Evolutionary conservation across 1,140 invertebrate species (phyloP), one percentile per base, ranked within the genome.

Genomic region (Scaptomyza pallida): DNA sequence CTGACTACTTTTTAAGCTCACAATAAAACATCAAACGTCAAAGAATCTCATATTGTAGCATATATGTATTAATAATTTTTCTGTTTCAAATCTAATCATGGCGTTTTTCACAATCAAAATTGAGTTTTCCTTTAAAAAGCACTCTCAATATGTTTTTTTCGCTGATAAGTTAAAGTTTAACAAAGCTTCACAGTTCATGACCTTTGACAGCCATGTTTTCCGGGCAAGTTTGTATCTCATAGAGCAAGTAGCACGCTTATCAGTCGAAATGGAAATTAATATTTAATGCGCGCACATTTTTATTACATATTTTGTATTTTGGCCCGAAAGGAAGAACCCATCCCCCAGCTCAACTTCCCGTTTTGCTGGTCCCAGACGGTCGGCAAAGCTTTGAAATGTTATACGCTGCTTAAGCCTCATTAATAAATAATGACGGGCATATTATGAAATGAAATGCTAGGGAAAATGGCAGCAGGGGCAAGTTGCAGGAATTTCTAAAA

Each of bases 251-350:
- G 26, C 26, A 9, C 35, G 62, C 82, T 88, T 86, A 88, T 86
- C 81, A 86, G 82, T 88, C 76, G 19, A 88, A 86, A 86, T 81
- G 81, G 81, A 86, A 86, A 86, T 86, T 86, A 86, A 86, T 86
- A 86, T 86, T 86, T 86, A 86, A 86, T 86, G 63, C 70, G 55
- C 59, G 57, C 82, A 78, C 77, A 86, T 81, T 86, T 86, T 86
- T 86, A 50, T 60, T 61, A 30, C 26, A 8, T 30, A 62, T 74
- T 55, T 73, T 65, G 19, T 56, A 19, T 43, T 44, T 43, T 50
- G 30, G 26, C 13, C 40, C 26, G n/a, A 59, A 30, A 30, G 9
- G 4, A 21, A 21, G 4, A 30, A 35, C 3, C 12, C 44, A 3
- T 12, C 40, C n/a, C 41, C 8, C 2, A n/a, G n/a, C n/a, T n/a